A percentile compares a stretch with the other conserved stretches of the same genome.
phyloP scores from a whole-genome alignment of 2,113 vertebrate genomes.

The Callopanchax toddi region DNA sequence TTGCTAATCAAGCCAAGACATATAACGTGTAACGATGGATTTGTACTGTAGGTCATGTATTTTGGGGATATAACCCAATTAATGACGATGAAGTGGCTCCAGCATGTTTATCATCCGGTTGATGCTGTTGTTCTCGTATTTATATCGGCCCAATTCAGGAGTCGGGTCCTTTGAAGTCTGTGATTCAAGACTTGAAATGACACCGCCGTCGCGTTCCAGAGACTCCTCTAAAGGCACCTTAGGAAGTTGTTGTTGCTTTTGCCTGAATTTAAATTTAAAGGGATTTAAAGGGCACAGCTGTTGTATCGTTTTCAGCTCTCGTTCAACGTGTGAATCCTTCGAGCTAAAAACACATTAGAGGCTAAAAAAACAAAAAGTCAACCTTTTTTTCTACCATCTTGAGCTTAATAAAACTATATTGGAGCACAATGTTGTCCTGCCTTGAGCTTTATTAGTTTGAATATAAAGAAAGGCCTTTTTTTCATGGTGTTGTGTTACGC shows the following conservation, averaged over 20 bases:
- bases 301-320: background rate
- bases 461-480: background rate
- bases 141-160: slow-evolving; percentile 30
- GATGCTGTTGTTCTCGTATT: slow-evolving; percentile 13
- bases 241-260: slow-evolving; percentile 4
- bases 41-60: slow-evolving; percentile 2
- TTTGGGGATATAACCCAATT: slow-evolving; percentile 40
- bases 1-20: slow-evolving; percentile 17
- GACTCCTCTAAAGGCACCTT: slow-evolving; percentile 22
- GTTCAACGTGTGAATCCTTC: background rate
- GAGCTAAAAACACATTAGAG: slow-evolving; percentile 3
- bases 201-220: slow-evolving; percentile 41
- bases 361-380: background rate
- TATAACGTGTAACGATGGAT: slow-evolving; percentile 24
- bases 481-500: background rate
- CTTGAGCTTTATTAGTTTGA: background rate
- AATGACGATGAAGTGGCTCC: slow-evolving; percentile 37
- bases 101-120: slow-evolving; percentile 11
- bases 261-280: too few relatives aligned
- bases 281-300: slow-evolving; percentile 22
- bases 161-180: slow-evolving; percentile 36
- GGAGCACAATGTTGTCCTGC: background rate
- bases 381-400: background rate
- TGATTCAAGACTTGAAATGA: slow-evolving; percentile 42
- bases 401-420: background rate